Percentiles rank a stretch among this genome's conserved stretches.
phyloP scores from a whole-genome alignment of 2,113 vertebrate species.

The Mormoops blainvillei region DNA sequence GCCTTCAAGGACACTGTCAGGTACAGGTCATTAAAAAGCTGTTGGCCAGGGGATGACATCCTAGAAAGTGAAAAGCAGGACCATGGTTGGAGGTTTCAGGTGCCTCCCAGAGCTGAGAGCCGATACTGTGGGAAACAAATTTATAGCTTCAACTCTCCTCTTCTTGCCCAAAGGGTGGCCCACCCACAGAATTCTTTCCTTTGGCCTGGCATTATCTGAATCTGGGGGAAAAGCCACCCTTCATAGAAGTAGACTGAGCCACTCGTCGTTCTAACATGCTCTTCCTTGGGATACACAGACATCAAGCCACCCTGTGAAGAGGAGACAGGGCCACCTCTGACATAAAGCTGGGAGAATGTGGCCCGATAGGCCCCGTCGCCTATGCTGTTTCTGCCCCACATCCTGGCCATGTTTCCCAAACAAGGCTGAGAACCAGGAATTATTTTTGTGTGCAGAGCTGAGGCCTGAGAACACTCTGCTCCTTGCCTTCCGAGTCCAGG shows the following conservation, averaged over 20 bases:
- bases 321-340: not conserved
- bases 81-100: not conserved
- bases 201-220: not conserved
- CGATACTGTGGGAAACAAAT: accelerated
- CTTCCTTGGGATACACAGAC: not conserved
- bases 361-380: accelerated
- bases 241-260: not conserved
- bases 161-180: not conserved
- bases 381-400: not conserved
- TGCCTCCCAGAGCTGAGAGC: not conserved
- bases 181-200: not conserved
- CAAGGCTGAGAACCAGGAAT: not conserved
- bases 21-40: not conserved
- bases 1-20: not conserved
- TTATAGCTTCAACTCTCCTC: not conserved
- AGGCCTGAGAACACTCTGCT: not conserved
- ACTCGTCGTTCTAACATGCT: not conserved
- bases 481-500: not conserved
- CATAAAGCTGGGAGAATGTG: not conserved
- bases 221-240: not conserved
- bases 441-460: not conserved
- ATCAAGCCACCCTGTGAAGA: not conserved
- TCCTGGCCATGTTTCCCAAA: not conserved
- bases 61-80: not conserved
- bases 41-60: not conserved